Conservation (phyloP, 2,888 invertebrate genomes). For the Limnephilus marmoratus region DNA sequence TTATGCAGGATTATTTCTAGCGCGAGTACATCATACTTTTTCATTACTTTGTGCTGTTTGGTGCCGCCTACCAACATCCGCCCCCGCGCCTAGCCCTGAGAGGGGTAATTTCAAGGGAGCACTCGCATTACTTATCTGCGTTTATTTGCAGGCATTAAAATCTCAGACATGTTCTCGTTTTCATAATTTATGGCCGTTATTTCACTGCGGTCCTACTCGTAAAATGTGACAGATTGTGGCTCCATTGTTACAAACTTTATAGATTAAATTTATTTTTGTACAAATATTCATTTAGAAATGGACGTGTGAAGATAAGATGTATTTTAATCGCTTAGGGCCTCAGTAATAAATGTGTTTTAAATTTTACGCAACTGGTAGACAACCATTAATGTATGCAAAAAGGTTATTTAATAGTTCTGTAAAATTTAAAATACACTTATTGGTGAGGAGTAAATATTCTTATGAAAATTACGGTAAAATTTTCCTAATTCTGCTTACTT, state of each 20-base stretch:
- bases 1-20: background rate
- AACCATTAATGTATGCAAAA: too few species aligned
- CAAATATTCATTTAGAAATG: background rate
- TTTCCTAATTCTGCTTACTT: too few species aligned
- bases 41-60: constrained; percentile 26
- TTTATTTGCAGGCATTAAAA: constrained; percentile 17
- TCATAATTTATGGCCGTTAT: constrained; percentile 9
- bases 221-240: constrained; percentile 5
- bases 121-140: constrained; percentile 29
- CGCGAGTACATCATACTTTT: constrained; percentile 16
- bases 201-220: constrained; percentile 3
- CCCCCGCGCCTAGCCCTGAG: background rate
- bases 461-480: too few species aligned
- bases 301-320: too few species aligned
- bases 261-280: background rate
- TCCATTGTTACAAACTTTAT: background rate
- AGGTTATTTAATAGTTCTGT: too few species aligned
- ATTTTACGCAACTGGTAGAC: too few species aligned
- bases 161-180: constrained; percentile 19
- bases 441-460: too few species aligned
- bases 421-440: too few species aligned
- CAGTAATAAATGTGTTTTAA: too few species aligned
- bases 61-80: background rate
- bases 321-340: too few species aligned
- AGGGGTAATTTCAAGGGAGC: background rate